Percentiles rank a stretch among this genome's conserved stretches.
Evolutionary conservation across 2,797 vertebrate genomes (phyloP).

Genomic region (Pygocentrus nattereri): DNA sequence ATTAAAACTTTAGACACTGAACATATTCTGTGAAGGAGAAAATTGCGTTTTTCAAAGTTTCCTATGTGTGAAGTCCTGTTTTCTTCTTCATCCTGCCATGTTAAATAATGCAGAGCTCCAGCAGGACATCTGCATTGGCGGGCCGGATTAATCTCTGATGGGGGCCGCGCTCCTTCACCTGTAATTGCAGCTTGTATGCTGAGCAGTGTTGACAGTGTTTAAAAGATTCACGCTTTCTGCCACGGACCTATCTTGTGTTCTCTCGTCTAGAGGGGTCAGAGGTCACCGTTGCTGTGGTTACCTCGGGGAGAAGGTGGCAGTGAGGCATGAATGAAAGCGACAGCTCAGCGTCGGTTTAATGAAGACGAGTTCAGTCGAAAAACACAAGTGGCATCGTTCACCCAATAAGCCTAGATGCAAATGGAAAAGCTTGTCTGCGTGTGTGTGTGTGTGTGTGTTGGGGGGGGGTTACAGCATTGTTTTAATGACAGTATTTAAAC

Average conservation of each 20-base stretch:
- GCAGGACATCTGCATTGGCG: background rate
- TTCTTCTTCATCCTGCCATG: background rate
- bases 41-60: too few relatives aligned
- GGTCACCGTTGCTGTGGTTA: background rate
- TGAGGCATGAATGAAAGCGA: slow-evolving; percentile 3
- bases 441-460: background rate
- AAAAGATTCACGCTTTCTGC: background rate
- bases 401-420: background rate
- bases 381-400: background rate
- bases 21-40: too few relatives aligned
- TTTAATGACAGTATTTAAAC: background rate
- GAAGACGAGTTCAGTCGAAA: background rate
- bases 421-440: background rate
- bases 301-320: background rate
- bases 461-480: background rate
- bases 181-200: background rate
- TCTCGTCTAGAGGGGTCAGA: background rate
- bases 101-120: background rate
- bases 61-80: too few relatives aligned
- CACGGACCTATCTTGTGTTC: background rate
- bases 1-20: too few relatives aligned
- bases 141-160: background rate
- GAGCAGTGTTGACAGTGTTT: slow-evolving; percentile 1
- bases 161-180: background rate
- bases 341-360: background rate